Percentiles rank a stretch among this genome's conserved stretches.
Evolutionary conservation across 2,113 vertebrate genomes (phyloP).

Genomic region (Meriones unguiculatus): DNA sequence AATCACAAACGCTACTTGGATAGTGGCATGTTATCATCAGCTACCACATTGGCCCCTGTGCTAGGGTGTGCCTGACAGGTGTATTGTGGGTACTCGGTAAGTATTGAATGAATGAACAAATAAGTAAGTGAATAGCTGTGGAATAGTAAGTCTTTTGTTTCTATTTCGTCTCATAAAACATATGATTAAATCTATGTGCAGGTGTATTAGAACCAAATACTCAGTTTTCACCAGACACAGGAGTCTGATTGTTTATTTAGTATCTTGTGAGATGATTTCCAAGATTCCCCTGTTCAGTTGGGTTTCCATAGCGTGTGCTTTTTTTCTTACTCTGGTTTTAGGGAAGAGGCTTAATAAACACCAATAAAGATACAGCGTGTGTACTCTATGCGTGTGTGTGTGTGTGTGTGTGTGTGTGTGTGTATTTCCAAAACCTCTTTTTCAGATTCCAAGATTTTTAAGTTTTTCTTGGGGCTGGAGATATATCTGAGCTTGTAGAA

Average conservation of each 20-base stretch:
- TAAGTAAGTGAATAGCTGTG: neutral
- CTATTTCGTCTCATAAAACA: neutral
- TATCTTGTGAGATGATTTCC: neutral
- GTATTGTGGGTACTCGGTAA: neutral
- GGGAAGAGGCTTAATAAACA: slow-evolving; percentile 39
- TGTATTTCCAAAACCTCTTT: neutral
- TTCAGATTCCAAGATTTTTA: neutral
- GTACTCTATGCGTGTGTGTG: neutral
- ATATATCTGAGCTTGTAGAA: neutral
- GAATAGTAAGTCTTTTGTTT: neutral
- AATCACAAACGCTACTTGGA: neutral
- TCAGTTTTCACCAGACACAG: neutral
- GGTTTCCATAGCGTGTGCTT: neutral
- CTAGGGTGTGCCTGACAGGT: neutral
- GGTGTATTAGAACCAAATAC: neutral
- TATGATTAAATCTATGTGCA: neutral
- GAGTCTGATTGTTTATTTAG: neutral
- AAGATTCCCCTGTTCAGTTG: neutral
- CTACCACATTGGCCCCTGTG: rapidly evolving
- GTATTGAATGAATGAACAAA: neutral
- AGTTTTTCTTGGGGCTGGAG: neutral
- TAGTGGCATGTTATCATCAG: too few species aligned
- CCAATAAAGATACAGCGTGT: neutral
- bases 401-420: neutral
- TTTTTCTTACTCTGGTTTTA: neutral